Percentiles rank a stretch among this genome's conserved stretches.
These are phyloP conservation scores for Caenorhabditis latens DNA, from an alignment of 1,140 invertebrate genomes.

Conservation along the genomic window DNA sequence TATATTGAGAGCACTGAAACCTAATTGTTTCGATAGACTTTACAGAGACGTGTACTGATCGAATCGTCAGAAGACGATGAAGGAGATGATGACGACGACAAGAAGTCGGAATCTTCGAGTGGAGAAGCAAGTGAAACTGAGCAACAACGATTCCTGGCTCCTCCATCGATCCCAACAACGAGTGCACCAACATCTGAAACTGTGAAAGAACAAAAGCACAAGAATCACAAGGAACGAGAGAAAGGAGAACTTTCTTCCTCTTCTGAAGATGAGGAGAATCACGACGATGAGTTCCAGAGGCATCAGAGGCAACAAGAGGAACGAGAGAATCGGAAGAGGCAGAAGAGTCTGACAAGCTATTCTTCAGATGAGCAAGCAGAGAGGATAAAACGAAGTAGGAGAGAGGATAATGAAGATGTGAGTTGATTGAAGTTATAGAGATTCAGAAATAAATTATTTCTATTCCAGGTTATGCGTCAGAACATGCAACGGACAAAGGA, in stretches of 20 bases:
- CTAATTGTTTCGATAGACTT: background rate
- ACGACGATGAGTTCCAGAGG: background rate
- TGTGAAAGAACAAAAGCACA: background rate
- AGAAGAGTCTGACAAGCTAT: slow-evolving; percentile 5
- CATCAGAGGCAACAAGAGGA: background rate
- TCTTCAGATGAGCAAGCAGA: slow-evolving; percentile 34
- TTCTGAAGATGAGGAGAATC: background rate
- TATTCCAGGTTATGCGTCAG: background rate
- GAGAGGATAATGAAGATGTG: slow-evolving; percentile 3
- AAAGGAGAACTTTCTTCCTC: slow-evolving; percentile 14
- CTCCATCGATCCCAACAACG: background rate
- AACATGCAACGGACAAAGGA: background rate
- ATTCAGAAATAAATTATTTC: background rate
- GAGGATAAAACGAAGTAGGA: background rate
- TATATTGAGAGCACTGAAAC: background rate
- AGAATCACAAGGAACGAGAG: background rate
- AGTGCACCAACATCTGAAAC: background rate
- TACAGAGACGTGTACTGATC: slow-evolving; percentile 22
- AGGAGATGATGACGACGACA: background rate
- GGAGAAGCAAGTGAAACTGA: slow-evolving; percentile 34
- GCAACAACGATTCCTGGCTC: background rate
- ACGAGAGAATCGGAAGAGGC: slow-evolving; percentile 9
- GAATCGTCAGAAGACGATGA: slow-evolving; percentile 32
- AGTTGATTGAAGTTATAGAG: background rate
- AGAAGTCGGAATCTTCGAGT: slow-evolving; percentile 1